Evolutionary conservation across 2,888 invertebrate species (phyloP).

Genomic region (Luperina nickerlii): DNA sequence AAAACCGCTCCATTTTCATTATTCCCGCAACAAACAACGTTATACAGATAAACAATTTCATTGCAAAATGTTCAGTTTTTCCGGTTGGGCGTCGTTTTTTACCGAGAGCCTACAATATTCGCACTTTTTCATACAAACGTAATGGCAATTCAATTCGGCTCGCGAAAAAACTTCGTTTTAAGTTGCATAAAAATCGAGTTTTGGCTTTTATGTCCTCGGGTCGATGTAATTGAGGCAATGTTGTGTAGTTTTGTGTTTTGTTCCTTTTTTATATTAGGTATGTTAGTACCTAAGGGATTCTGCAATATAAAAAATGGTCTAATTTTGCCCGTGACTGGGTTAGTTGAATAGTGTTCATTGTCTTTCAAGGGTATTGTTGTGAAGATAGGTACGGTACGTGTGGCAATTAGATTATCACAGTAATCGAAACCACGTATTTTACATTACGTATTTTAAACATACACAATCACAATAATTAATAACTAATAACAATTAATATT

Average conservation of each 20-base stretch:
- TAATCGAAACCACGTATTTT: too few relatives aligned
- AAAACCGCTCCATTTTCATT: slow-evolving; percentile 33
- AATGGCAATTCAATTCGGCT: slow-evolving; percentile 70
- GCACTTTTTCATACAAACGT: slow-evolving; percentile 64
- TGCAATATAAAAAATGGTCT: too few relatives aligned
- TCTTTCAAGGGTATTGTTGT: too few relatives aligned
- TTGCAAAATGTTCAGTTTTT: slow-evolving; percentile 57
- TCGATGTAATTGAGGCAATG: slow-evolving; percentile 53
- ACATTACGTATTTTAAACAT: too few relatives aligned
- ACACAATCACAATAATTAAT: too few relatives aligned
- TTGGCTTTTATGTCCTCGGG: slow-evolving; percentile 37
- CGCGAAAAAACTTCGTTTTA: slow-evolving; percentile 68
- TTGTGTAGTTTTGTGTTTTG: slow-evolving; percentile 19
- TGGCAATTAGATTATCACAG: too few relatives aligned
- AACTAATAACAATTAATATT: too few relatives aligned
- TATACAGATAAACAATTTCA: slow-evolving; percentile 63
- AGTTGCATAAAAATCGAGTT: slow-evolving; percentile 60
- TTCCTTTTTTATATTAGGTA: slow-evolving; percentile 13
- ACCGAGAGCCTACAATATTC: slow-evolving; percentile 68
- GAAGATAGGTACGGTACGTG: too few relatives aligned
- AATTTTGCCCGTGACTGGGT: too few relatives aligned
- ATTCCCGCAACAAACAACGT: slow-evolving; percentile 42
- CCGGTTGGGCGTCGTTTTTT: slow-evolving; percentile 62
- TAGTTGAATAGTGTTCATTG: too few relatives aligned
- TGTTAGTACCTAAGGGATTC: too few relatives aligned